Evolutionary conservation across 2,797 vertebrate species (phyloP), one percentile per base, ranked within the genome.

Genomic region (Cyprinodon diabolis): DNA sequence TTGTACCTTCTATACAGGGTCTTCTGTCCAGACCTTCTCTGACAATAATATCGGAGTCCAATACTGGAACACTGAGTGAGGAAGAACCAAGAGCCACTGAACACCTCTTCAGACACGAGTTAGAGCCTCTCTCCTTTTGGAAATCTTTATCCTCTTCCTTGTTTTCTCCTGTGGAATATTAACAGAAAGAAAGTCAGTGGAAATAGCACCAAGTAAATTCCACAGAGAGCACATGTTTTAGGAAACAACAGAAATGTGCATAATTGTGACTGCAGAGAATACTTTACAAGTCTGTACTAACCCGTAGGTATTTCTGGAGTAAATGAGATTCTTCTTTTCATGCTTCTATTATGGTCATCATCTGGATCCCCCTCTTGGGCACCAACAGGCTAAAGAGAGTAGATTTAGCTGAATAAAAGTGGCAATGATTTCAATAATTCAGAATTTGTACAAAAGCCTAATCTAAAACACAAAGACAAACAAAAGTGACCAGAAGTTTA

Each of bases 281-380:
- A 11, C 30, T 30, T 35, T 78, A 69, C 69, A 60, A 75, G 37
- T 58, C 43, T 25, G 40, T 69, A 87, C 93, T 95, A 94, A 98
- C 98, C 96, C 95, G 95, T 95, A 47, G 96, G 92, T 65, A 91
- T 84, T 93, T 96, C 96, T 76, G 95, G 94, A 85, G 97, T 98
- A 90, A 98, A 97, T 68, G 98, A 99, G 83, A 97, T 95, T 93
- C 96, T 96, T 85, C 97, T 95, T 86, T 97, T 96, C 84, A 95
- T 95, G 86, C 88, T 93, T 69, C 94, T 95, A 82, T 92, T 94
- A 43, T 93, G 94, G 80, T 96, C 96, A 67, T 82, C 94, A 37
- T 97, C 96, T 3, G 91, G 96, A 82, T 96, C 96, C 82, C 94
- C 94, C 82, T 90, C 87, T 72, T 94, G 92, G 91, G 90, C 94